Evolutionary conservation across 2,113 vertebrate genomes (phyloP).

Genomic region (Paramisgurnus dabryanus): DNA sequence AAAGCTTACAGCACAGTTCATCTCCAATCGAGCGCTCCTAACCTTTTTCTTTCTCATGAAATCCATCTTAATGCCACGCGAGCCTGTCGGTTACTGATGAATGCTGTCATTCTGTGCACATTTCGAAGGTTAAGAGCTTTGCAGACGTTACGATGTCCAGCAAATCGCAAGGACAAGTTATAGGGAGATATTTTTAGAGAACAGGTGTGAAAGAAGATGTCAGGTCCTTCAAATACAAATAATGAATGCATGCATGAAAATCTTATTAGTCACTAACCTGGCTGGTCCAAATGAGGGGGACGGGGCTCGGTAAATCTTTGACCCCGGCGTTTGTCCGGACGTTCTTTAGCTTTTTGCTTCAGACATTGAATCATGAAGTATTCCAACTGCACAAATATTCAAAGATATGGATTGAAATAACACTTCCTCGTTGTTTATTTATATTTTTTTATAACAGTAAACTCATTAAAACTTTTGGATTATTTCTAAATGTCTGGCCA

Average conservation of each 20-base stretch:
- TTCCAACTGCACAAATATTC: slow-evolving; percentile 81
- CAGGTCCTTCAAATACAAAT: not conserved
- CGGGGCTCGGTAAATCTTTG: slow-evolving; percentile 80
- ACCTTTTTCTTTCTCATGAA: not conserved
- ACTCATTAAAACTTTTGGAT: too few relatives aligned
- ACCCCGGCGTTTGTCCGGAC: slow-evolving; percentile 85
- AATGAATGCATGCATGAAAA: not conserved
- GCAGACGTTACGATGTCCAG: slow-evolving; percentile 20
- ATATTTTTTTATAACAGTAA: too few relatives aligned
- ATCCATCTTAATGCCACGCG: not conserved
- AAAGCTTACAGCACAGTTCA: slow-evolving; percentile 42
- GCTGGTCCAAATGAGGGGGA: slow-evolving; percentile 90
- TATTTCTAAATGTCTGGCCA: too few relatives aligned
- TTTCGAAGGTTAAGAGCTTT: not conserved
- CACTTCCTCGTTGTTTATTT: too few relatives aligned
- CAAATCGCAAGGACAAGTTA: not conserved
- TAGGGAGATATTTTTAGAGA: slow-evolving; percentile 7
- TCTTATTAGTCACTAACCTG: slow-evolving; percentile 77
- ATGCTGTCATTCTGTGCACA: slow-evolving; percentile 16
- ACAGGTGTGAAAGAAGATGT: not conserved
- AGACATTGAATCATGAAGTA: slow-evolving; percentile 97
- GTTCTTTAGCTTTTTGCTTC: slow-evolving; percentile 92
- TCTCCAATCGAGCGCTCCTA: slow-evolving; percentile 5
- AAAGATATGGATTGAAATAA: slow-evolving; percentile 26
- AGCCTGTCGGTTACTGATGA: slow-evolving; percentile 6